phyloP scores from a whole-genome alignment of 2,797 vertebrate species.

The Hoplostethus mediterraneus region DNA sequence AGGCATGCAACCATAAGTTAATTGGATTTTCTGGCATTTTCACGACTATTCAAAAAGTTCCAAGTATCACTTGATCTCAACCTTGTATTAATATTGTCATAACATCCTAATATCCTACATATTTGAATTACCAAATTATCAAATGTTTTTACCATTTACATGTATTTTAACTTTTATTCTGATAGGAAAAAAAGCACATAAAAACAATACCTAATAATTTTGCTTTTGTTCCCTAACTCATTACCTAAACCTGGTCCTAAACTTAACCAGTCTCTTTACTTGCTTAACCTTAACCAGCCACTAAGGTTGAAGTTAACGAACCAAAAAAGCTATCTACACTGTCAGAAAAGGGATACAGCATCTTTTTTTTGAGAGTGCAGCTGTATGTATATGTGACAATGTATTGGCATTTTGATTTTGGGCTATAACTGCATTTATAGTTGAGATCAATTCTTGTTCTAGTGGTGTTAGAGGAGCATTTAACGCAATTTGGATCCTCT shows the following conservation, averaged over 20 bases:
- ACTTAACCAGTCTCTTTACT: not conserved
- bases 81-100: not conserved
- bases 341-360: no score
- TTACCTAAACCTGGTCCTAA: not conserved
- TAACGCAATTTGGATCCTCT: not conserved
- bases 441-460: not conserved
- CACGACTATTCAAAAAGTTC: conserved; percentile 13
- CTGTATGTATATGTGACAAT: no score
- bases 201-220: no score
- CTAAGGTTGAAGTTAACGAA: not conserved
- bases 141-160: no score
- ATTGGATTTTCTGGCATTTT: conserved; percentile 14
- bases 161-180: no score
- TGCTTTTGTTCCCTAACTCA: not conserved
- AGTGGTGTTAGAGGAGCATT: not conserved
- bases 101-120: no score
- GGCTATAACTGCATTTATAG: not conserved
- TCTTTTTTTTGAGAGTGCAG: no score
- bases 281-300: not conserved
- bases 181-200: no score
- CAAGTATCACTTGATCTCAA: not conserved
- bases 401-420: no score
- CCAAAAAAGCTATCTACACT: no score
- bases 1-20: conserved; percentile 37
- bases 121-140: no score